A percentile compares a stretch with the other conserved stretches of the same genome.
phyloP scores from a whole-genome alignment of 1,140 invertebrate species.

The Reticulitermes speratus region DNA sequence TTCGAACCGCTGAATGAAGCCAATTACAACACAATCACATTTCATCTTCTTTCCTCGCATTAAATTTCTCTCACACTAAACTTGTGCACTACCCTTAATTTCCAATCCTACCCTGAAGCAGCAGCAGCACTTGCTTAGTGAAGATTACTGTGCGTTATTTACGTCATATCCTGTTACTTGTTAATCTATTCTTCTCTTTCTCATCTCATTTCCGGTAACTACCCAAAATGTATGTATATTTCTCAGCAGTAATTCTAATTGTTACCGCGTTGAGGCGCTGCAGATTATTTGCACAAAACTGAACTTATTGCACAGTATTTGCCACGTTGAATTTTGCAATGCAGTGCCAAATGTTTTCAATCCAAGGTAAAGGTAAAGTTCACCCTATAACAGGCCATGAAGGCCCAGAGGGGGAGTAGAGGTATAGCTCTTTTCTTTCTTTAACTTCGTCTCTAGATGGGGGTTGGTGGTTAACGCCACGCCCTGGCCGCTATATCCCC shows the following conservation, averaged over 20 bases:
- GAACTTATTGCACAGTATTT: too few relatives aligned
- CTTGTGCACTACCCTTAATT: not conserved
- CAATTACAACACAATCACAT: not conserved
- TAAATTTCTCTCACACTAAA: not conserved
- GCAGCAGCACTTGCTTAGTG: not conserved
- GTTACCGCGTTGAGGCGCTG: not conserved
- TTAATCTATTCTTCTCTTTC: not conserved
- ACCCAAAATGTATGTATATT: not conserved
- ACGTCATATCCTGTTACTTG: constrained; percentile 10
- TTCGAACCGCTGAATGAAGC: not conserved
- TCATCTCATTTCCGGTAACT: not conserved
- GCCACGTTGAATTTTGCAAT: too few relatives aligned
- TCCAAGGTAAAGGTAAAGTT: too few relatives aligned
- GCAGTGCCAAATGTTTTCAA: too few relatives aligned
- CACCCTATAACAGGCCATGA: too few relatives aligned
- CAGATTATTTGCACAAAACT: too few relatives aligned
- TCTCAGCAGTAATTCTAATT: not conserved
- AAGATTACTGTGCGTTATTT: not conserved
- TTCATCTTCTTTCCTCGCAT: not conserved
- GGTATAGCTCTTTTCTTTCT: too few relatives aligned
- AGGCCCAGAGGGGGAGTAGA: too few relatives aligned
- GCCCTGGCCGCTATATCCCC: too few relatives aligned
- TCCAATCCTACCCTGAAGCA: not conserved
- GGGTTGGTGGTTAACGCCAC: too few relatives aligned
- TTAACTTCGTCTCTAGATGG: too few relatives aligned